Evolutionary conservation across 1,140 invertebrate species (phyloP).

Genomic region (Bombus sibiricus): DNA sequence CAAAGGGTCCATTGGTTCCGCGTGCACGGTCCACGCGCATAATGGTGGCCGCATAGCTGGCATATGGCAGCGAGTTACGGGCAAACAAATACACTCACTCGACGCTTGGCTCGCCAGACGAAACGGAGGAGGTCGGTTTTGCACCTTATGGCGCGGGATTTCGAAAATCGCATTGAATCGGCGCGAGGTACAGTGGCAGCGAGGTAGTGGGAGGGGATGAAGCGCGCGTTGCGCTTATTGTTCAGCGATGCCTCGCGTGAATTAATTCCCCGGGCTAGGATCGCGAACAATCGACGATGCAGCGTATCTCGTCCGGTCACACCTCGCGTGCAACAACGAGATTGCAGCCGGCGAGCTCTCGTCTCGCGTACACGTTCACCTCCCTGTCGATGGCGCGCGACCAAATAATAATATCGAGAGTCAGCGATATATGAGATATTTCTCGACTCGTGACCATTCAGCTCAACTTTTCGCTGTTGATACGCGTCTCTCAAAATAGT

Average conservation of each 20-base stretch:
- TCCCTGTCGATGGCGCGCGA: too few relatives aligned
- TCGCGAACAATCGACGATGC: slow-evolving; percentile 67
- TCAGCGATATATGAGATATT: too few relatives aligned
- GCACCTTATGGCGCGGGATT: slow-evolving; percentile 70
- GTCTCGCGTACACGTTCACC: neutral
- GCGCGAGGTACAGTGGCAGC: neutral
- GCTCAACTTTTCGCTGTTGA: too few relatives aligned
- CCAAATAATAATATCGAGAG: slow-evolving; percentile 59
- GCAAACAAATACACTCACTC: slow-evolving; percentile 65
- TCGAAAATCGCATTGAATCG: slow-evolving; percentile 70
- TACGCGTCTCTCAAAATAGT: too few relatives aligned
- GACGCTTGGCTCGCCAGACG: slow-evolving; percentile 49
- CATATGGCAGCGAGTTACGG: slow-evolving; percentile 68
- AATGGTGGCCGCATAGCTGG: slow-evolving; percentile 58
- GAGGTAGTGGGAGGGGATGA: too few relatives aligned
- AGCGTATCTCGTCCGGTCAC: slow-evolving; percentile 70
- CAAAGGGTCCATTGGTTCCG: slow-evolving; percentile 71
- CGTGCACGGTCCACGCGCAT: slow-evolving; percentile 57
- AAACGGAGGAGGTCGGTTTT: slow-evolving; percentile 44
- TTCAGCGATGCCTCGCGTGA: slow-evolving; percentile 50
- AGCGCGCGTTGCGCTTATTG: slow-evolving; percentile 36
- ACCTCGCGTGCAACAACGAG: slow-evolving; percentile 70
- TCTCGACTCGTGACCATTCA: neutral
- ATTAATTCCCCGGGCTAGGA: slow-evolving; percentile 66
- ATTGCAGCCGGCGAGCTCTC: slow-evolving; percentile 55